phyloP scores from a whole-genome alignment of 2,113 vertebrate genomes.

The Petromus typicus region DNA sequence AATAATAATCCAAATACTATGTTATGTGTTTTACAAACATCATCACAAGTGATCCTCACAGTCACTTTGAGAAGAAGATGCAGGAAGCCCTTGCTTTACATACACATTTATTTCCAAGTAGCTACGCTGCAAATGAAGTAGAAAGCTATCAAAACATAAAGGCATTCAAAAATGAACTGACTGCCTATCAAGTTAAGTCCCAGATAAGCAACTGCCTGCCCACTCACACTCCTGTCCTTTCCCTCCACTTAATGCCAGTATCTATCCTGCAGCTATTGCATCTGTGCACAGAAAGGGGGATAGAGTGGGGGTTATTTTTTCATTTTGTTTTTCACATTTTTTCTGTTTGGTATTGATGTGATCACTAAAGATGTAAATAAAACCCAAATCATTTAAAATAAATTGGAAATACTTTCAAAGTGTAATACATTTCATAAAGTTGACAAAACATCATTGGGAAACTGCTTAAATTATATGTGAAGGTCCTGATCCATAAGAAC shows the following conservation, averaged over 20 bases:
- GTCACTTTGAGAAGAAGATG: not conserved
- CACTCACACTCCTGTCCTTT: no score
- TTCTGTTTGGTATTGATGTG: not conserved
- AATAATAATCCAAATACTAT: not conserved
- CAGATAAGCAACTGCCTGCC: not conserved
- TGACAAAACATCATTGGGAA: not conserved
- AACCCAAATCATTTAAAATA: slow-evolving; percentile 35
- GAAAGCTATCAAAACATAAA: slow-evolving; percentile 1
- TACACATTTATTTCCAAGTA: not conserved
- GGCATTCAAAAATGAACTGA: not conserved
- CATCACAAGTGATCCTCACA: not conserved
- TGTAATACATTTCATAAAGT: not conserved
- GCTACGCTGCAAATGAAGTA: not conserved
- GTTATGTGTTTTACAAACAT: not conserved
- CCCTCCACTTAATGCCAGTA: not conserved
- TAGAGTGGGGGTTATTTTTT: not conserved
- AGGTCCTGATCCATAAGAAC: not conserved
- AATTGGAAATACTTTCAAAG: not conserved
- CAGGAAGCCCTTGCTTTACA: not conserved
- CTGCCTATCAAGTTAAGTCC: not conserved
- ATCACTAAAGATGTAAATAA: not conserved
- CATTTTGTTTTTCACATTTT: not conserved
- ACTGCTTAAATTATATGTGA: not conserved
- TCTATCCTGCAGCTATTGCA: not conserved
- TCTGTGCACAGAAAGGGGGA: not conserved